A percentile compares a stretch with the other conserved stretches of the same genome.
These are phyloP conservation scores for Trichonephila clavata DNA, from an alignment of 1,140 invertebrate genomes.

Conservation along the genomic window DNA sequence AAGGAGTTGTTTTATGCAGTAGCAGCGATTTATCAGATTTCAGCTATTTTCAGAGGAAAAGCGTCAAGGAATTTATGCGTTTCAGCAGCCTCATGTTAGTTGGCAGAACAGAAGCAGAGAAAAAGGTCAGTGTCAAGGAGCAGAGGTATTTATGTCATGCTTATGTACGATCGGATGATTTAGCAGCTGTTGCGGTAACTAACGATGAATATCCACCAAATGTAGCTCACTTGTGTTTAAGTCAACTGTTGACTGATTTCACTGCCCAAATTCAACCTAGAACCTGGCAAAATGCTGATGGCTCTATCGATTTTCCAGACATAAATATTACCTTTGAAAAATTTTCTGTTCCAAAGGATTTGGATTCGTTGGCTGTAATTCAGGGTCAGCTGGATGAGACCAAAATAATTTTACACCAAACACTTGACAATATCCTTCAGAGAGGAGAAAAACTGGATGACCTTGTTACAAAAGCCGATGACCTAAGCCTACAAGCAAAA, in stretches of 20 bases:
- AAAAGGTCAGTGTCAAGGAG: slow-evolving; percentile 88
- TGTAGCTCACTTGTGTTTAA: slow-evolving; percentile 97
- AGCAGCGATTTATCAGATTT: slow-evolving; percentile 35
- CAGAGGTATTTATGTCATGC: slow-evolving; percentile 98
- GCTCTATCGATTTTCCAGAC: slow-evolving; percentile 81
- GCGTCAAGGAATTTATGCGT: slow-evolving; percentile 96
- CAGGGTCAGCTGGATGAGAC: slow-evolving; percentile 99
- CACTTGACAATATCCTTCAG: slow-evolving; percentile 96
- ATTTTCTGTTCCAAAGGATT: slow-evolving; percentile 93
- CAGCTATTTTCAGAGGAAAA: slow-evolving; percentile 79
- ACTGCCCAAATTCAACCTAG: slow-evolving; percentile 85
- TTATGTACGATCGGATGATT: slow-evolving; percentile 94
- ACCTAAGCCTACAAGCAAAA: slow-evolving; percentile 97
- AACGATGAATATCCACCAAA: slow-evolving; percentile 98
- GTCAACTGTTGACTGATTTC: slow-evolving; percentile 98
- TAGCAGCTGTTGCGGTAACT: slow-evolving; percentile 95
- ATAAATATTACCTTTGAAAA: slow-evolving; percentile 90
- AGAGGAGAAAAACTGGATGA: slow-evolving; percentile 99
- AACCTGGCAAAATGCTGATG: slow-evolving; percentile 87
- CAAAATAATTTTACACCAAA: slow-evolving; percentile 99
- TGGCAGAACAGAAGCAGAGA: slow-evolving; percentile 91
- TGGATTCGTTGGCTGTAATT: slow-evolving; percentile 97
- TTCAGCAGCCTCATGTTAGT: slow-evolving; percentile 97
- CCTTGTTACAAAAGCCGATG: slow-evolving; percentile 97
- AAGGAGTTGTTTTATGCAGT: slow-evolving; percentile 29